phyloP scores from a whole-genome alignment of 35 echinoderm and acorn worm genomes.

The Antedon bifida region DNA sequence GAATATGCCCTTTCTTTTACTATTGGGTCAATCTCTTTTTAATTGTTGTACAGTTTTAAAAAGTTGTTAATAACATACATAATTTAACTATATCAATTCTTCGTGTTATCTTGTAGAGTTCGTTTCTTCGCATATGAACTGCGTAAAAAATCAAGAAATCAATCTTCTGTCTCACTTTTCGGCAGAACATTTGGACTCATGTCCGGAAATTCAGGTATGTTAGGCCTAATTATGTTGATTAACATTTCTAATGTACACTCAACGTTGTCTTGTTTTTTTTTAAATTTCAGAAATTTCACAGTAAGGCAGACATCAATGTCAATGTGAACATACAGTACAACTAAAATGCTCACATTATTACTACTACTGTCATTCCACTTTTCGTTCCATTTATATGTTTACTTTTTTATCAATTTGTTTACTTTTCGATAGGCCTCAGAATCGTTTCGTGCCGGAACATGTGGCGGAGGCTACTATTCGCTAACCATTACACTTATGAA shows the following conservation, averaged over 20 bases:
- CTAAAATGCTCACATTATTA: too few species aligned
- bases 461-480: conserved; percentile 57
- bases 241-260: too few species aligned
- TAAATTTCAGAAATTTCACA: too few species aligned
- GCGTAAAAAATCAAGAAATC: conserved; percentile 67
- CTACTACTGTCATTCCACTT: too few species aligned
- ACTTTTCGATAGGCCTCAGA: conserved; percentile 39
- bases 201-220: conserved; percentile 87
- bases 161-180: conserved; percentile 51
- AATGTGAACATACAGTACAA: too few species aligned
- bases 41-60: too few species aligned
- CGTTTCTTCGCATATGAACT: conserved; percentile 44
- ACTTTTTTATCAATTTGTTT: not conserved
- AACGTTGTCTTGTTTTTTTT: too few species aligned
- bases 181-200: conserved; percentile 46
- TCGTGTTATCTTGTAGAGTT: conserved; percentile 34
- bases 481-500: conserved; percentile 34
- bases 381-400: too few species aligned
- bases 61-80: too few species aligned
- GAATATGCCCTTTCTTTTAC: too few species aligned
- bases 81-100: not conserved
- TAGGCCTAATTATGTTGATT: not conserved
- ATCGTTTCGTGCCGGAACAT: conserved; percentile 59
- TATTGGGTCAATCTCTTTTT: too few species aligned
- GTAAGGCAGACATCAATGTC: too few species aligned